These are phyloP conservation scores for Agonopterix alstromeriana DNA, from an alignment of 2,888 invertebrate genomes.

Conservation along the genomic window DNA sequence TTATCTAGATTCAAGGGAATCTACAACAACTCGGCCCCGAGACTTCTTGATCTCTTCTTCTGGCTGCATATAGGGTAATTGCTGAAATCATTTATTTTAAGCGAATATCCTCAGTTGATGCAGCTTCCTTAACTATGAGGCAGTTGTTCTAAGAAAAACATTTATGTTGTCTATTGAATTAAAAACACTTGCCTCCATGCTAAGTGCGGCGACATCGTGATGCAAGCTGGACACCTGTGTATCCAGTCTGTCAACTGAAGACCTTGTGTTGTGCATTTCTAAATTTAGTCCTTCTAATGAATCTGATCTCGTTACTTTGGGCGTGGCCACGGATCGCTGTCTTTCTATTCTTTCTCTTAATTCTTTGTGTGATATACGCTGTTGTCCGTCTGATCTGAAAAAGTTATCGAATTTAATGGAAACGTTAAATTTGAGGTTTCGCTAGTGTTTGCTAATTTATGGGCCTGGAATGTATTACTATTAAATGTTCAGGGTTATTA, in stretches of 20 bases:
- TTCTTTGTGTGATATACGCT: slow-evolving; percentile 58
- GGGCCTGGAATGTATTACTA: too few relatives aligned
- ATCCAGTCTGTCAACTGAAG: slow-evolving; percentile 84
- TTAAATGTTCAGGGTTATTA: too few relatives aligned
- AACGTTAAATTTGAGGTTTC: too few relatives aligned
- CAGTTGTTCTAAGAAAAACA: neutral
- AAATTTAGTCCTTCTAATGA: slow-evolving; percentile 79
- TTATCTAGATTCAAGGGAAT: too few relatives aligned
- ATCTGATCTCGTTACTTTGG: slow-evolving; percentile 70
- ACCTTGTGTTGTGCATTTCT: slow-evolving; percentile 71
- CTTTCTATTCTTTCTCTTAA: slow-evolving; percentile 82
- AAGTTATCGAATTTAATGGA: neutral
- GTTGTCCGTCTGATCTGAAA: slow-evolving; percentile 50
- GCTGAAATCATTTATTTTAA: too few relatives aligned
- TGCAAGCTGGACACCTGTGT: slow-evolving; percentile 89
- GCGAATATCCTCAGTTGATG: too few relatives aligned
- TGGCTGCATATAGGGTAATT: too few relatives aligned
- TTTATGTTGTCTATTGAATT: neutral
- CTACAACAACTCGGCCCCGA: too few relatives aligned
- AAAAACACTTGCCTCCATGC: slow-evolving; percentile 80
- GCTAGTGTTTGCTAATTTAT: too few relatives aligned
- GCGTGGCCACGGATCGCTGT: slow-evolving; percentile 79
- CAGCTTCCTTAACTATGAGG: neutral
- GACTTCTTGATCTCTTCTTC: too few relatives aligned
- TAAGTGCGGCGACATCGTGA: slow-evolving; percentile 90